phyloP scores from a whole-genome alignment of 2,113 vertebrate genomes.

The Riparia riparia region DNA sequence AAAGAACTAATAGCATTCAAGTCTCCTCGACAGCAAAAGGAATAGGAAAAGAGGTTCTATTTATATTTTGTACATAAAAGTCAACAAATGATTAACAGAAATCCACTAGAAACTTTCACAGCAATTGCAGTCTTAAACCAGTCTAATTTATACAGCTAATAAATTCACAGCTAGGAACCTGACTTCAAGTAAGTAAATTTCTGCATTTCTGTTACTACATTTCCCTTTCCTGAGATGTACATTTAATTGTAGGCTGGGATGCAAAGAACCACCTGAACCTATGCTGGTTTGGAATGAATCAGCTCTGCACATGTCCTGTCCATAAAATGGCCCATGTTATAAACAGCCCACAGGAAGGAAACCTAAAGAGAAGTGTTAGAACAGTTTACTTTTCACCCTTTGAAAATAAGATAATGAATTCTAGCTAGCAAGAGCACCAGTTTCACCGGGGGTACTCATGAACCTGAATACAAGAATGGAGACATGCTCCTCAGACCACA shows the following conservation, averaged over 20 bases:
- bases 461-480: not conserved
- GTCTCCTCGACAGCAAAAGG: slow-evolving; percentile 84
- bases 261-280: not conserved
- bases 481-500: not conserved
- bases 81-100: not conserved
- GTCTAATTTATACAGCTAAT: not conserved
- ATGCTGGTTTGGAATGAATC: not conserved
- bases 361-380: not conserved
- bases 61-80: slow-evolving; percentile 55
- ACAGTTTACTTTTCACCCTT: not conserved
- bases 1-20: slow-evolving; percentile 80
- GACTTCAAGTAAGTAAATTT: not conserved
- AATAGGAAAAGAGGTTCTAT: slow-evolving; percentile 70
- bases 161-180: not conserved
- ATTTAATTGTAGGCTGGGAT: not conserved
- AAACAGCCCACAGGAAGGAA: not conserved
- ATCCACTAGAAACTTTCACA: not conserved
- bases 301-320: not conserved
- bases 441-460: not conserved
- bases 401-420: not conserved
- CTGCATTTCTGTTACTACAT: not conserved
- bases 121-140: not conserved
- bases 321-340: not conserved
- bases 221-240: not conserved
- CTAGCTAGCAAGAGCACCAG: not conserved